Percentiles rank a stretch among this genome's conserved stretches.
Conservation (phyloP, 1,140 invertebrate species). For the Drosophila trapezifrons region DNA sequence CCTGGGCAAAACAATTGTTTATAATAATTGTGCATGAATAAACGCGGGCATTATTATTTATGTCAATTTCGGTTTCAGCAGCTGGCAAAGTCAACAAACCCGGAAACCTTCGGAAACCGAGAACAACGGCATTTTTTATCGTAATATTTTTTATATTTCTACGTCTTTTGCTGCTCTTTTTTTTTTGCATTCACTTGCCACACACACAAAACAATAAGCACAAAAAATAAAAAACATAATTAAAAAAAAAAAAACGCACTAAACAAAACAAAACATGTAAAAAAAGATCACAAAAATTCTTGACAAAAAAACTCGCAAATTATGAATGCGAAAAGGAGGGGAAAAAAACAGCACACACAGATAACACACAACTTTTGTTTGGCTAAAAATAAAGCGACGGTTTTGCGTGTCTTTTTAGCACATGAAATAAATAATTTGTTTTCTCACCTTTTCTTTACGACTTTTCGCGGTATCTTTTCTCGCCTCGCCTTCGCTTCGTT, state of each 20-base stretch:
- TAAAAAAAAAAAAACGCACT: constrained; percentile 28
- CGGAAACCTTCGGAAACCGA: constrained; percentile 60
- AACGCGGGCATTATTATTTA: constrained; percentile 59
- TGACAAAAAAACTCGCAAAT: constrained; percentile 19
- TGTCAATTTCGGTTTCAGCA: constrained; percentile 51
- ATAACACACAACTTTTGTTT: constrained; percentile 58
- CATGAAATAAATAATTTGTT: constrained; percentile 72
- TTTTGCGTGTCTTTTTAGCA: constrained; percentile 68
- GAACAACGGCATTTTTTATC: constrained; percentile 73
- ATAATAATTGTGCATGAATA: constrained; percentile 30
- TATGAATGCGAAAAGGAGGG: constrained; percentile 34
- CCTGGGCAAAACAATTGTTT: constrained; percentile 56
- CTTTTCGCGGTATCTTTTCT: constrained; percentile 48
- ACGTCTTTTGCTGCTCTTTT: constrained; percentile 13
- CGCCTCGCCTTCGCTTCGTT: neutral
- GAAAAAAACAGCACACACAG: constrained; percentile 46
- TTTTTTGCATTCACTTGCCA: constrained; percentile 47
- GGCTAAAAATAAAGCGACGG: constrained; percentile 59
- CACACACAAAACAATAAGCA: constrained; percentile 38
- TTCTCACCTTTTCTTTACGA: constrained; percentile 75
- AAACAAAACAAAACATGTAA: constrained; percentile 32
- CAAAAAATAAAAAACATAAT: constrained; percentile 15
- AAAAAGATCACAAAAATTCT: constrained; percentile 28
- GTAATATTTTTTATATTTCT: constrained; percentile 53
- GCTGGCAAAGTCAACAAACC: constrained; percentile 79